Conservation (phyloP, 2,113 vertebrate species). For the Corydoras maculifer region DNA sequence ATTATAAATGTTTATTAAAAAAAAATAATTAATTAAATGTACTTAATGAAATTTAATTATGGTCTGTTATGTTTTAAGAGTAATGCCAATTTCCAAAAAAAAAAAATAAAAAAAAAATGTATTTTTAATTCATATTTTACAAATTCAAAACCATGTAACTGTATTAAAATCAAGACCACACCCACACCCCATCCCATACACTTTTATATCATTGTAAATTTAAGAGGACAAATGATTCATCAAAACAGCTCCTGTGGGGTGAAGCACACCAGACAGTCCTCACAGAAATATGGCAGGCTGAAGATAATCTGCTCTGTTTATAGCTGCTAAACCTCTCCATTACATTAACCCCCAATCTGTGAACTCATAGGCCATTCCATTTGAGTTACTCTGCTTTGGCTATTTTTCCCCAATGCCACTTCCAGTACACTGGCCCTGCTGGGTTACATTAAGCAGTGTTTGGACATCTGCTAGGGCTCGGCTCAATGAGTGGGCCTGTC, state of each 20-base stretch:
- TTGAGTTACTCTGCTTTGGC: constrained; percentile 52
- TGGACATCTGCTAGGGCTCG: constrained; percentile 64
- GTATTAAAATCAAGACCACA: neutral
- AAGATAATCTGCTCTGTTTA: constrained; percentile 81
- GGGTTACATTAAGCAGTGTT: constrained; percentile 69
- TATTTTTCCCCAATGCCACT: constrained; percentile 21
- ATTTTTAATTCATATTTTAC: too few relatives aligned
- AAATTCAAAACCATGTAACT: too few relatives aligned
- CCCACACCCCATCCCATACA: constrained; percentile 63
- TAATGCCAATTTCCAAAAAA: too few relatives aligned
- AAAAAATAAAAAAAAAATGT: too few relatives aligned
- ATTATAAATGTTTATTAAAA: too few relatives aligned
- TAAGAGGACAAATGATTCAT: constrained; percentile 84
- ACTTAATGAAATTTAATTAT: too few relatives aligned
- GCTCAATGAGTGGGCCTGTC: constrained; percentile 58
- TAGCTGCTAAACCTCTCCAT: constrained; percentile 62
- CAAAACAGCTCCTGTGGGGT: constrained; percentile 87
- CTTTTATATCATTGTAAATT: constrained; percentile 71
- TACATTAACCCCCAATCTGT: constrained; percentile 72
- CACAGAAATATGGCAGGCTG: constrained; percentile 76
- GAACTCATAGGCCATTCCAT: constrained; percentile 69
- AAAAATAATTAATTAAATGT: too few relatives aligned
- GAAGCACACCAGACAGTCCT: constrained; percentile 79
- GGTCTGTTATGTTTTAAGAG: too few relatives aligned
- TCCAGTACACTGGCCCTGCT: constrained; percentile 33